A percentile compares a stretch with the other conserved stretches of the same genome.
phyloP scores from a whole-genome alignment of 2,888 invertebrate genomes.

The Hydrotaea diabolus region DNA sequence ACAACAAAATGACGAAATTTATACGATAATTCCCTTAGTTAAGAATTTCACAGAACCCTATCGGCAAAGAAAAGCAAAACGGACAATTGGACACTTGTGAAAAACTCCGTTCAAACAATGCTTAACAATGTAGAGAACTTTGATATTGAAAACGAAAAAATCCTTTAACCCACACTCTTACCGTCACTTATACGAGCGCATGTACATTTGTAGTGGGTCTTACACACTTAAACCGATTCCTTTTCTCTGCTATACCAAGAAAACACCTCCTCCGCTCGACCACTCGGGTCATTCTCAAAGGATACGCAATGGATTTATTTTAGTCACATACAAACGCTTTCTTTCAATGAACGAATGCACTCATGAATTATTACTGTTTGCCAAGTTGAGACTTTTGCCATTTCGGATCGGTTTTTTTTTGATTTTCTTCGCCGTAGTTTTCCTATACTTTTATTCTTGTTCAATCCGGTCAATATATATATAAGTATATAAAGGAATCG shows the following conservation, averaged over 20 bases:
- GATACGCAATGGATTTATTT: constrained; percentile 32
- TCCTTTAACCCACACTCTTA: background rate
- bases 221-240: too few species aligned
- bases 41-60: background rate
- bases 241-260: background rate
- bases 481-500: constrained; percentile 24
- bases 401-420: constrained; percentile 8
- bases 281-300: constrained; percentile 1
- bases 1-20: background rate
- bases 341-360: constrained; percentile 42
- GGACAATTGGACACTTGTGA: background rate
- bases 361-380: constrained; percentile 62
- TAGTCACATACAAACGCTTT: constrained; percentile 22
- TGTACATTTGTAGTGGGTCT: background rate
- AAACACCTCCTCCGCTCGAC: background rate
- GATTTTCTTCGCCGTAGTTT: constrained; percentile 22
- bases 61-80: background rate
- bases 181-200: too few species aligned
- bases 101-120: background rate
- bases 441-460: constrained; percentile 4
- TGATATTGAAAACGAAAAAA: background rate
- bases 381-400: constrained; percentile 53
- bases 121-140: background rate
- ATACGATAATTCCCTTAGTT: background rate
- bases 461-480: constrained; percentile 48